Evolutionary conservation across 2,888 invertebrate genomes (phyloP).

Genomic region (Drosophila cyrtoloma): DNA sequence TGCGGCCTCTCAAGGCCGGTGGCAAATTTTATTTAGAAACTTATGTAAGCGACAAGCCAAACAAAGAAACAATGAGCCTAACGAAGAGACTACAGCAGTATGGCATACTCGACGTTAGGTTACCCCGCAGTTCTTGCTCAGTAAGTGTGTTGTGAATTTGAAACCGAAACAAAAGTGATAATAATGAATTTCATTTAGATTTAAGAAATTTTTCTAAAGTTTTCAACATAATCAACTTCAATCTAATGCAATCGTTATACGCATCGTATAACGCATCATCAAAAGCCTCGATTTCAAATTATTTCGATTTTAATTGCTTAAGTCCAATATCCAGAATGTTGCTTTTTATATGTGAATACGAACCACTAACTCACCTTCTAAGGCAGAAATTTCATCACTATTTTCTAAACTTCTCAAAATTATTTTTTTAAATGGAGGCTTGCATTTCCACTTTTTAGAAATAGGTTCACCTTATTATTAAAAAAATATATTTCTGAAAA

Average conservation of each 20-base stretch:
- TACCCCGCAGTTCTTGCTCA: neutral
- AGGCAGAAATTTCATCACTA: neutral
- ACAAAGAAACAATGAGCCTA: constrained; percentile 6
- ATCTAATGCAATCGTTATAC: neutral
- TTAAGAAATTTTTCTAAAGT: neutral
- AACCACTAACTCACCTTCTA: neutral
- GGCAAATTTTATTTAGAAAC: constrained; percentile 58
- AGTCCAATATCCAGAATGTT: neutral
- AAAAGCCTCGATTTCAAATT: neutral
- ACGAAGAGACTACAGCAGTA: neutral
- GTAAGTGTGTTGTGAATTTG: neutral
- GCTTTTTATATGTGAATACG: neutral
- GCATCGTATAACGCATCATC: no score
- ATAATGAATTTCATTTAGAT: neutral
- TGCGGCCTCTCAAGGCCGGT: constrained; percentile 27
- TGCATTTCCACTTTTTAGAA: neutral
- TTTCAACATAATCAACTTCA: neutral
- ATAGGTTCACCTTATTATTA: neutral
- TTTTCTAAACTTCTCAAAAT: neutral
- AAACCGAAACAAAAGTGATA: neutral
- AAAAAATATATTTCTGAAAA: neutral
- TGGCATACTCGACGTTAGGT: neutral
- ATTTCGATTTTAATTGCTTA: neutral
- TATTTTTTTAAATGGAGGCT: no score
- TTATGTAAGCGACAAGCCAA: constrained; percentile 34